Evolutionary conservation across 1,140 invertebrate genomes (phyloP), one percentile per base, ranked within the genome.

Genomic region (Triops longicaudatus): DNA sequence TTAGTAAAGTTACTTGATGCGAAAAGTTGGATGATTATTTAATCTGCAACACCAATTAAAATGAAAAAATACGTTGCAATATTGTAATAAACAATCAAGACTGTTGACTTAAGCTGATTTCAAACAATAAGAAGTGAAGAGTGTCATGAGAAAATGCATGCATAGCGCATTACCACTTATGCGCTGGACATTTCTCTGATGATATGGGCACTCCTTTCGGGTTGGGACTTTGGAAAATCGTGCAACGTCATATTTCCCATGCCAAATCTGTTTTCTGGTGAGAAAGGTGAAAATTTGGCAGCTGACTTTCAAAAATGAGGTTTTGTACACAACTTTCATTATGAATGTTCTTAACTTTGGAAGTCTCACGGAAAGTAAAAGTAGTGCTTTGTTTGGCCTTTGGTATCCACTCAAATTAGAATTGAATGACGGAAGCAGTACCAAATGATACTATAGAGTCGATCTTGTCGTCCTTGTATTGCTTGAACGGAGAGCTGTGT

Each of bases 221-320:
- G 50, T 22, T 5, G 14, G 50, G 17, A 63, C 10, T 6, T 63
- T 63, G 0, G 50, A 2, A 63, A 63, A 63, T 17, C 50, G 50
- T 63, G 50, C 50, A 14, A 3, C 17, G 10, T 63, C 0, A 14
- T 17, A 5, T 10, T 63, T 63, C 50, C 50, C 50, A 63, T 63
- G 50, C 50, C 50, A 63, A 63, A 63, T 22, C 50, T 22, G 22
- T 63, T 37, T 37, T 17, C 50, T 22, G 14, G 22, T 63, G 50
- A 22, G n/a, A 63, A 63, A 10, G 50, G 50, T 63, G 50, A 63
- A 63, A 63, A 63, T 63, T 63, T 22, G 50, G 50, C 50, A 63
- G 50, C 17, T 63, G 50, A 22, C 50, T 63, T 63, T 63, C 50
- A 22, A 0, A 63, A 63, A 63, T 63, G n/a, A 63, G n/a, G 22